Evolutionary conservation across 2,888 invertebrate species (phyloP).

Genomic region (Embidobia sp.): DNA sequence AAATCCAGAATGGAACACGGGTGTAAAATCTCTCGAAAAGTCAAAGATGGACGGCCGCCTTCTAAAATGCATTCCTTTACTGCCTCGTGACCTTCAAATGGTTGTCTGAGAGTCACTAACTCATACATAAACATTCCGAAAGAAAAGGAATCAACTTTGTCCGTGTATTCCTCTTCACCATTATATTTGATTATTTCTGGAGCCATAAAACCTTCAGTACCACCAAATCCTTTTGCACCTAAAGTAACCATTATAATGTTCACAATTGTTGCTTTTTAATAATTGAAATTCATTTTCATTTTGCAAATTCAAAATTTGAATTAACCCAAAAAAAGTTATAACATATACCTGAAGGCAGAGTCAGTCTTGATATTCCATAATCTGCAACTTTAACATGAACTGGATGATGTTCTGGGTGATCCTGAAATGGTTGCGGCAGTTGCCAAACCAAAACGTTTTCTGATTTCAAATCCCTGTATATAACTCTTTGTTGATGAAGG

Average conservation of each 20-base stretch:
- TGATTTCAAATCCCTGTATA: conserved; percentile 96
- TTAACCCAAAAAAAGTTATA: neutral
- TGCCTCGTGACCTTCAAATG: conserved; percentile 98
- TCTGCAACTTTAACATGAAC: conserved; percentile 97
- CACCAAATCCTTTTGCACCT: conserved; percentile 96
- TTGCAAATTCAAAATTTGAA: neutral
- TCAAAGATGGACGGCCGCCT: conserved; percentile 94
- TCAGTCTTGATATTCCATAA: conserved; percentile 96
- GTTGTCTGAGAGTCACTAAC: conserved; percentile 94
- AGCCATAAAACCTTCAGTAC: conserved; percentile 99
- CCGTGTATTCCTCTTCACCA: conserved; percentile 99
- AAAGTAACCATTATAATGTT: too few relatives aligned
- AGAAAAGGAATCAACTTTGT: conserved; percentile 99
- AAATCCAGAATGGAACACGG: conserved; percentile 95
- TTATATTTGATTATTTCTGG: conserved; percentile 99
- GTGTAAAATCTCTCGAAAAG: conserved; percentile 91
- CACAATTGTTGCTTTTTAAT: too few relatives aligned
- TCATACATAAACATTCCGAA: conserved; percentile 99
- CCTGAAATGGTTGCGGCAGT: conserved; percentile 91
- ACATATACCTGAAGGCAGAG: conserved; percentile 88
- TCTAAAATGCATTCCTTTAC: conserved; percentile 98
- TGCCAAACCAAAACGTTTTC: conserved; percentile 99
- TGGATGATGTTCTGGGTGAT: conserved; percentile 85
- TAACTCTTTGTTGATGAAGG: conserved; percentile 94
- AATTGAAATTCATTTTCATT: too few relatives aligned